phyloP scores from a whole-genome alignment of 1,140 invertebrate genomes.

The Lordiphosa stackelbergi region DNA sequence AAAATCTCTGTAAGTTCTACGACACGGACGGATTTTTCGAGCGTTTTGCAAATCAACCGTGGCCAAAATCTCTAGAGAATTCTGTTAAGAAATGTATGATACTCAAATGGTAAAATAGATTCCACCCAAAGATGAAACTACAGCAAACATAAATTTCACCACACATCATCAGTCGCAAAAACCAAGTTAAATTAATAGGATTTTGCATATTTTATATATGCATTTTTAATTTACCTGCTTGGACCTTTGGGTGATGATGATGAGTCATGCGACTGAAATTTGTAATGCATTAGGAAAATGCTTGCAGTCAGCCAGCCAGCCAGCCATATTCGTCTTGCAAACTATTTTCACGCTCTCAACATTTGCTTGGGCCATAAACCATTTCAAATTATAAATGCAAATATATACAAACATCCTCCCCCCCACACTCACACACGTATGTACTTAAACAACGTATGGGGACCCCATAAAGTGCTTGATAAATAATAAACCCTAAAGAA shows the following conservation, averaged over 20 bases:
- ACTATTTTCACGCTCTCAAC: slow-evolving; percentile 34
- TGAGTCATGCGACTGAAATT: slow-evolving; percentile 34
- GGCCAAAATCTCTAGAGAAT: too few relatives aligned
- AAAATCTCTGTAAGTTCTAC: too few relatives aligned
- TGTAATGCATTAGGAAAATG: slow-evolving; percentile 36
- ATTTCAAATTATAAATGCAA: slow-evolving; percentile 52
- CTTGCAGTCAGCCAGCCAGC: slow-evolving; percentile 19
- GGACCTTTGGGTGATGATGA: slow-evolving; percentile 7
- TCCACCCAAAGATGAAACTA: too few relatives aligned
- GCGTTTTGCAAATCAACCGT: too few relatives aligned
- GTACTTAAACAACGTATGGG: slow-evolving; percentile 8
- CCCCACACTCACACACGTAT: neutral
- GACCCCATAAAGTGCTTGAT: slow-evolving; percentile 46
- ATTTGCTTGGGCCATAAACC: slow-evolving; percentile 31
- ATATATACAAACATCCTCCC: slow-evolving; percentile 30
- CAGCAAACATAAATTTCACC: neutral
- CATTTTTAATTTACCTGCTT: slow-evolving; percentile 8
- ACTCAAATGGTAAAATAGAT: too few relatives aligned
- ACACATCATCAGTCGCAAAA: slow-evolving; percentile 6
- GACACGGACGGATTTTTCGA: too few relatives aligned
- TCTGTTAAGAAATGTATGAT: too few relatives aligned
- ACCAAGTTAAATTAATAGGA: slow-evolving; percentile 31
- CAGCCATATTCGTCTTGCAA: slow-evolving; percentile 24
- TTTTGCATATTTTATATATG: slow-evolving; percentile 30
- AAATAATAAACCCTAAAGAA: slow-evolving; percentile 41